Evolutionary conservation across 2,113 vertebrate genomes (phyloP), one percentile per base, ranked within the genome.

Genomic region (Leuciscus idus): DNA sequence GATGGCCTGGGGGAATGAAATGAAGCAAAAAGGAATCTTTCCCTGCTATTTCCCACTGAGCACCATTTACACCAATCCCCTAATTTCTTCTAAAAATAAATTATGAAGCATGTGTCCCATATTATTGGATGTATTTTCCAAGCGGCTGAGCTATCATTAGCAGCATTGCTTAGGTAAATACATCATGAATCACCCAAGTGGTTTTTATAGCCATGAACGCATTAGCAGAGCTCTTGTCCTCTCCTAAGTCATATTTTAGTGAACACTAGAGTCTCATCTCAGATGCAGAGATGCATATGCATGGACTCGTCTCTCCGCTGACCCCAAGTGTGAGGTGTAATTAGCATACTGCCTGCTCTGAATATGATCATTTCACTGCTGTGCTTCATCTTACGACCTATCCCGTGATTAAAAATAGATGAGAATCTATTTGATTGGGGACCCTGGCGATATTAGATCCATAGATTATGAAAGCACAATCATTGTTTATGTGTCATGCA

Each of bases 361-460:
- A 88, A 83, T 62, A 84, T 84, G 55, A 6, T 85, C 78, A 85
- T 88, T 70, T 70, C n/a, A 61, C 78, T 30, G 62, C 82, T 72
- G 61, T 70, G 83, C 62, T 78, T 73, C 66, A 26, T 55, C 83
- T 70, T 21, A 72, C 50, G 76, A 68, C 50, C 78, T 36, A 62
- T 52, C 59, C 48, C 6, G 13, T 68, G 30, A 83, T 85, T 88
- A 85, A 82, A 88, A 36, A 88, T 85, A 0, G 3, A 85, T 76
- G 30, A 70, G 76, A 84, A 11, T 15, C 48, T 78, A 62, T 84
- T 21, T 81, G 36, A 81, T 48, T 19, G 62, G 10, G 43, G 74
- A 36, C 55, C 8, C 33, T n/a, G n/a, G n/a, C 28, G 46, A 83
- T 64, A 17, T 78, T 19, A 73, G 39, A 79, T 46, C 76, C 33